Evolutionary conservation across 1,140 invertebrate species (phyloP).

Genomic region (Drosophila bocki): DNA sequence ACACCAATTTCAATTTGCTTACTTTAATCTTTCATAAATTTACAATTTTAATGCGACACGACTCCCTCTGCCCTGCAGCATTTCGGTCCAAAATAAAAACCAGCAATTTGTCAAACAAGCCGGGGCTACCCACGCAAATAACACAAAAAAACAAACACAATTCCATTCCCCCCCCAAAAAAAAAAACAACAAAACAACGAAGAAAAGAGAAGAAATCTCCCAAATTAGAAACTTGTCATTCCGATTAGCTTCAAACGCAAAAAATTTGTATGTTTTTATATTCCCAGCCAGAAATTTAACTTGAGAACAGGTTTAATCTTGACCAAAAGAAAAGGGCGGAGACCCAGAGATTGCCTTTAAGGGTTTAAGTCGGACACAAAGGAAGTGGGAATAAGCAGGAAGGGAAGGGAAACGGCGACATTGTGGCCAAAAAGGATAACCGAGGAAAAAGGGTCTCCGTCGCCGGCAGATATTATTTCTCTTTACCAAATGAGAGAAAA

Average conservation of each 20-base stretch:
- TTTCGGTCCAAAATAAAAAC: conserved; percentile 25
- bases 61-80: not conserved
- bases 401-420: conserved; percentile 23
- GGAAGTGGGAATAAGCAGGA: not conserved
- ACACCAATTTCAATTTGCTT: conserved; percentile 21
- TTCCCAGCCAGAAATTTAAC: conserved; percentile 27
- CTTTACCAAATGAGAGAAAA: conserved; percentile 39
- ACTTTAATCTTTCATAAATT: conserved; percentile 41
- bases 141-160: conserved; percentile 29
- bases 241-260: conserved; percentile 60
- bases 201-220: conserved; percentile 43
- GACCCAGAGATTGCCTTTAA: conserved; percentile 37
- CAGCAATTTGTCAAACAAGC: conserved; percentile 53
- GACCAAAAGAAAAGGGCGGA: conserved; percentile 14
- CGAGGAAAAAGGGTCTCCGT: conserved; percentile 25
- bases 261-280: conserved; percentile 23
- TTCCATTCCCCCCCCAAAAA: not conserved
- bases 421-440: conserved; percentile 45
- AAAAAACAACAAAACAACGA: conserved; percentile 1
- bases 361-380: conserved; percentile 40
- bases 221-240: conserved; percentile 77
- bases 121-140: conserved; percentile 19
- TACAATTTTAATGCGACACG: conserved; percentile 35
- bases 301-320: conserved; percentile 48
- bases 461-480: conserved; percentile 16